Conservation (phyloP, 1,140 invertebrate genomes). For the Temnothorax nylanderi region DNA sequence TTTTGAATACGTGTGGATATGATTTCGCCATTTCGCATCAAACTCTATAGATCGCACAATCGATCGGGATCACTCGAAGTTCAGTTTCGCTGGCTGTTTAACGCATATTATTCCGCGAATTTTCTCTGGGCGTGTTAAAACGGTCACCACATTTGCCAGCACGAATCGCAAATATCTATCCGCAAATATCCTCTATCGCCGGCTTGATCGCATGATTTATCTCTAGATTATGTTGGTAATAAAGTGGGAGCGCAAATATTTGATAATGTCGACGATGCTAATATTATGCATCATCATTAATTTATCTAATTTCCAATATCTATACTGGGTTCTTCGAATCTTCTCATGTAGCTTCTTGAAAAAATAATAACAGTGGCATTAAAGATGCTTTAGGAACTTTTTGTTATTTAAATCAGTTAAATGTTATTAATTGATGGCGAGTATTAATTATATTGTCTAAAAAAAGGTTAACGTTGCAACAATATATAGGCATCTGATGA, state of each 20-base stretch:
- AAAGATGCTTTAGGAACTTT: background rate
- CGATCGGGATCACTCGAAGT: conserved; percentile 52
- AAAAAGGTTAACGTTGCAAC: background rate
- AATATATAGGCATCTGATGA: background rate
- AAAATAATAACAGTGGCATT: too few relatives aligned
- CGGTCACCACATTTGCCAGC: background rate
- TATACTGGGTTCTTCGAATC: background rate
- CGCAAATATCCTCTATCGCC: background rate
- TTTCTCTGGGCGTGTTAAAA: conserved; percentile 27
- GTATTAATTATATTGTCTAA: background rate
- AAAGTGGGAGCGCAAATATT: conserved; percentile 15
- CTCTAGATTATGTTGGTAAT: conserved; percentile 10
- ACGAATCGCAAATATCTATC: conserved; percentile 22
- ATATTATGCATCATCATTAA: conserved; percentile 10
- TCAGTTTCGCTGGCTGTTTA: conserved; percentile 14
- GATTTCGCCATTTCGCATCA: conserved; percentile 11
- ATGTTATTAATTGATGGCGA: background rate
- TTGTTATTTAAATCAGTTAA: background rate
- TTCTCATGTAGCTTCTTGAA: background rate
- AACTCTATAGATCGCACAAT: conserved; percentile 36
- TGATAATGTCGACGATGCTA: background rate
- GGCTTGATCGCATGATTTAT: background rate
- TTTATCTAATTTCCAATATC: background rate
- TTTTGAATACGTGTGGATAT: background rate
- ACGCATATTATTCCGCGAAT: conserved; percentile 27